phyloP scores from a whole-genome alignment of 2,113 vertebrate species.

The Hyaena hyaena region DNA sequence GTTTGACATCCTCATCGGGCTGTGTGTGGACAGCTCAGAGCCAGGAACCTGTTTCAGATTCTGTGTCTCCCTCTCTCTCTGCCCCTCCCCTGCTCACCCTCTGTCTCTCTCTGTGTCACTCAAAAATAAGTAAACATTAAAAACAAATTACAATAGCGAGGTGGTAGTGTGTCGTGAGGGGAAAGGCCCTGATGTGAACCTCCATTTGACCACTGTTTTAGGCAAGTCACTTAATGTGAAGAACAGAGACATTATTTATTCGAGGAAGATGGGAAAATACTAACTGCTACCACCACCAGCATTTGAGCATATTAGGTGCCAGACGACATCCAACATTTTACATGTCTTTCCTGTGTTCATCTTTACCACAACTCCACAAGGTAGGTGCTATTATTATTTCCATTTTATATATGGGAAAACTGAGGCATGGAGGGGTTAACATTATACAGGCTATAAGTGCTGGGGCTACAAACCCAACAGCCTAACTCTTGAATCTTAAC shows the following conservation, averaged over 20 bases:
- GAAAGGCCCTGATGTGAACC: not conserved
- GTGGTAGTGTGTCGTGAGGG: not conserved
- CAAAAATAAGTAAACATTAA: no score
- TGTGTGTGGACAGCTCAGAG: no score
- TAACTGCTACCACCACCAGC: not conserved
- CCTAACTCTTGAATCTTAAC: not conserved
- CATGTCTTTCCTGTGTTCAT: not conserved
- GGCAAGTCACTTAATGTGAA: not conserved
- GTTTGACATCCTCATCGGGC: rapidly evolving
- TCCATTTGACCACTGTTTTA: not conserved
- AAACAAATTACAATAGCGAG: not conserved
- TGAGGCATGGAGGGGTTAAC: not conserved
- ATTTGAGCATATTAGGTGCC: not conserved
- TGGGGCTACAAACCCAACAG: not conserved
- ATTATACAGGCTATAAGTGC: not conserved
- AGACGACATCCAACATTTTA: not conserved
- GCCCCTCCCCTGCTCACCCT: no score
- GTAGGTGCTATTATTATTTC: not conserved
- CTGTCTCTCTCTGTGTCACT: no score
- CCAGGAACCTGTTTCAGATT: no score
- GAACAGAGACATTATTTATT: not conserved
- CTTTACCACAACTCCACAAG: not conserved
- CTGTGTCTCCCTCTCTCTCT: no score
- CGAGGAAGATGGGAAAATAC: no score
- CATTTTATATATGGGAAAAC: not conserved